A percentile compares a stretch with the other conserved stretches of the same genome.
phyloP scores from a whole-genome alignment of 2,113 vertebrate species.

The Jaculus jaculus region DNA sequence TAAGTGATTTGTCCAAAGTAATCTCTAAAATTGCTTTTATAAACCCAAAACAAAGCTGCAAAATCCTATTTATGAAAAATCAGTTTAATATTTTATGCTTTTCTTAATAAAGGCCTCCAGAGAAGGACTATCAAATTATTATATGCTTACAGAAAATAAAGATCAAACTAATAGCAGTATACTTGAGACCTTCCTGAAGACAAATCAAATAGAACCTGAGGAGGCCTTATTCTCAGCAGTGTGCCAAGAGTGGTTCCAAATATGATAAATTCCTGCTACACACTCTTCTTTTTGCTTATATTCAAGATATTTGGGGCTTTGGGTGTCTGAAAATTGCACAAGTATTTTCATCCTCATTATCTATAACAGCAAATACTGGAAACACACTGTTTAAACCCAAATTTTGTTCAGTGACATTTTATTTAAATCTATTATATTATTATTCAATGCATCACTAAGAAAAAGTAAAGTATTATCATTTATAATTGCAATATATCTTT shows the following conservation, averaged over 20 bases:
- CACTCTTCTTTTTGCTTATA: background rate
- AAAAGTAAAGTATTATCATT: slow-evolving; percentile 27
- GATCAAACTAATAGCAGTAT: background rate
- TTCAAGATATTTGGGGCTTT: background rate
- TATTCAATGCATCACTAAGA: slow-evolving; percentile 32
- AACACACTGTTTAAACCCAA: slow-evolving; percentile 4
- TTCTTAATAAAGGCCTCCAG: background rate
- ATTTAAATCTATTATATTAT: slow-evolving; percentile 34
- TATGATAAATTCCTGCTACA: background rate
- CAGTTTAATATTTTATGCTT: background rate
- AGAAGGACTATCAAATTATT: slow-evolving; percentile 8
- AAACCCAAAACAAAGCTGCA: background rate
- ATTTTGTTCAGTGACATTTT: slow-evolving; percentile 23
- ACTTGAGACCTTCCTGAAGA: background rate
- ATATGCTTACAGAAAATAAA: slow-evolving; percentile 31
- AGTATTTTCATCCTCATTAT: slow-evolving; percentile 39
- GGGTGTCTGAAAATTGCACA: background rate
- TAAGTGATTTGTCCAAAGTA: background rate
- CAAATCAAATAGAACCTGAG: background rate
- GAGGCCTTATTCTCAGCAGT: background rate
- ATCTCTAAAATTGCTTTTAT: slow-evolving; percentile 13
- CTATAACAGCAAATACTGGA: slow-evolving; percentile 35
- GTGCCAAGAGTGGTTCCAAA: background rate
- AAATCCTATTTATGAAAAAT: slow-evolving; percentile 25
- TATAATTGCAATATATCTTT: slow-evolving; percentile 15